Percentiles rank a stretch among this genome's conserved stretches.
Evolutionary conservation across 2,113 vertebrate genomes (phyloP).

Genomic region (Stigmatopora nigra): DNA sequence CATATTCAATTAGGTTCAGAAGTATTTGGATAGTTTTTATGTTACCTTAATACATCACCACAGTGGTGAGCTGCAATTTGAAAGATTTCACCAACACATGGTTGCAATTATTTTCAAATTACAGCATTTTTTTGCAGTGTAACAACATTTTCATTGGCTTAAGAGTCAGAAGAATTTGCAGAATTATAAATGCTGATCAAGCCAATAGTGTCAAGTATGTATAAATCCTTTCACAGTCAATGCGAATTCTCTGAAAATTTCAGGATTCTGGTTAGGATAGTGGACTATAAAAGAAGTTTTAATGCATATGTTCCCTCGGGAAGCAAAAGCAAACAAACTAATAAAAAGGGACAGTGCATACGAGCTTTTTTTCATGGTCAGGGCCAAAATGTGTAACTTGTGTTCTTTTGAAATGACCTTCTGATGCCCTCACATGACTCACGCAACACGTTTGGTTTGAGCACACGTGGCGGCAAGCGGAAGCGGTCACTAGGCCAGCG

Average conservation of each 20-base stretch:
- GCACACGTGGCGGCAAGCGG: constrained; percentile 1
- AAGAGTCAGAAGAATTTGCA: neutral
- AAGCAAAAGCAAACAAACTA: neutral
- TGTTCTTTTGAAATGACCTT: neutral
- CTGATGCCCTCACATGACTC: neutral
- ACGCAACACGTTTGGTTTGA: constrained; percentile 4
- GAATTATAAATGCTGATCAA: neutral
- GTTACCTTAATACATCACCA: neutral
- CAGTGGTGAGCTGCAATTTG: neutral
- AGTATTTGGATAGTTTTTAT: neutral
- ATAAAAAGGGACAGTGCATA: neutral
- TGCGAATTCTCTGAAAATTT: too few species aligned
- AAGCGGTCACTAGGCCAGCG: constrained; percentile 17
- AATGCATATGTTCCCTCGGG: too few species aligned
- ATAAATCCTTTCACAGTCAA: too few species aligned
- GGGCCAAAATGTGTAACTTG: neutral
- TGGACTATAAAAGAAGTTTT: too few species aligned
- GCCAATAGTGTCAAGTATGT: too few species aligned
- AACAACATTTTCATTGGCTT: neutral
- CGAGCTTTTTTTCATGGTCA: neutral
- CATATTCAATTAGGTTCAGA: neutral
- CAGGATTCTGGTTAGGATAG: too few species aligned
- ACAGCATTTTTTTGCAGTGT: neutral
- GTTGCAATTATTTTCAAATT: neutral
- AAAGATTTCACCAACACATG: neutral